Base-by-base conservation (phyloP, 1,140 invertebrate species). In the Drosophila trapezifrons region DNA sequence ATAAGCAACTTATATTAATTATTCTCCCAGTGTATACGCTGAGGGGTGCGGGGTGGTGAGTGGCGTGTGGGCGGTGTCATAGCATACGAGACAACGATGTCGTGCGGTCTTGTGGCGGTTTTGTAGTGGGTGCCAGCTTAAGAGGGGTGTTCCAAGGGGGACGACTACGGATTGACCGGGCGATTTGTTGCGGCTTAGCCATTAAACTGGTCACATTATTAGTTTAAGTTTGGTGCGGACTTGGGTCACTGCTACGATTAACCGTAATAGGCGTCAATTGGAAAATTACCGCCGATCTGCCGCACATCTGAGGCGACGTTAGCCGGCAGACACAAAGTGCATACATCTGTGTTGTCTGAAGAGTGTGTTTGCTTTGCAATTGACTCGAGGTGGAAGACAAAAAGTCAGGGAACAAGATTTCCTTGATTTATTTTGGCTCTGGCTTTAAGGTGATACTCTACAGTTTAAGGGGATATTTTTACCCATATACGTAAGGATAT, bases 191-290 rank as follows among this genome's bases (percentile, higher is more conserved):
- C 78, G 83, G 82, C 83, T 86, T 87, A 82, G 82, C 83, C 84
- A 78, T 87, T 89, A 89, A 89, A 89, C 80, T 84, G 80, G 73
- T 67, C 80, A 84, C 84, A 80, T 89, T 89, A 89, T 84, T 89
- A 89, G 84, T 89, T 89, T 89, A 90, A 89, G 84, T 78, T 76
- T 71, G 66, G 85, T 90, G 64, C 77, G 77, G 85, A 84, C 84
- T 89, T 89, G 85, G 84, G 84, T 89, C 84, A 89, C 66, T 89
- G 84, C 84, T 89, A 84, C 84, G 84, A 90, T 89, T 89, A 89
- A 90, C 73, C 85, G 70, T 89, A 89, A 89, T 89, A 78, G 84
- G 84, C 84, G 84, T 80, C 80, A 89, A 89, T 89, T 89, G 84
- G 80, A 89, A 89, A 89, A 89, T 89, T 89, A 82, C 74, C 80